phyloP scores from a whole-genome alignment of 2,113 vertebrate genomes.

The Equus quagga region DNA sequence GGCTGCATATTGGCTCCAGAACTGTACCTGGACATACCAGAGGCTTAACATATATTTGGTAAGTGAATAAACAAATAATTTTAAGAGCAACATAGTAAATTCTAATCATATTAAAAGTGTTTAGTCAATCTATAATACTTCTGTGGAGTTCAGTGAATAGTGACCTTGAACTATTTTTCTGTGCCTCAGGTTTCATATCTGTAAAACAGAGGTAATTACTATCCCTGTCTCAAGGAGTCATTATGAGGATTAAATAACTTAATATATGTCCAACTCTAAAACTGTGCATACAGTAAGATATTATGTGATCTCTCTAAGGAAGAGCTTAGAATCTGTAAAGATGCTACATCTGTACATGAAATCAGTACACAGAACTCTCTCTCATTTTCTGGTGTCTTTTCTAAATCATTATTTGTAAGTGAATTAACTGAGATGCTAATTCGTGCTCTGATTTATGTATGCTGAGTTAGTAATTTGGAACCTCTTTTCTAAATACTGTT shows the following conservation, averaged over 20 bases:
- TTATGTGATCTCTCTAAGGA: neutral
- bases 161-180: neutral
- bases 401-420: neutral
- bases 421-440: neutral
- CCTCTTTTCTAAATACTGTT: constrained; percentile 63
- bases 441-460: neutral
- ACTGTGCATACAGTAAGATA: neutral
- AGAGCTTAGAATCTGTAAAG: neutral
- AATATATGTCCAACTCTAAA: neutral
- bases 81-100: neutral
- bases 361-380: neutral
- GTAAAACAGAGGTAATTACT: neutral
- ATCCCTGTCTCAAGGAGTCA: neutral
- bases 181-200: neutral
- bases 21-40: neutral
- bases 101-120: neutral
- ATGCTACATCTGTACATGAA: neutral
- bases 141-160: neutral
- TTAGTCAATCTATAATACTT: neutral
- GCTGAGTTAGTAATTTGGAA: constrained; percentile 40
- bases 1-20: neutral
- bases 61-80: neutral
- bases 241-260: neutral
- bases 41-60: neutral
- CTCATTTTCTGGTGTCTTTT: neutral